A percentile compares a stretch with the other conserved stretches of the same genome.
Conservation (phyloP, 2,797 vertebrate genomes). For the Pangasius djambal region DNA sequence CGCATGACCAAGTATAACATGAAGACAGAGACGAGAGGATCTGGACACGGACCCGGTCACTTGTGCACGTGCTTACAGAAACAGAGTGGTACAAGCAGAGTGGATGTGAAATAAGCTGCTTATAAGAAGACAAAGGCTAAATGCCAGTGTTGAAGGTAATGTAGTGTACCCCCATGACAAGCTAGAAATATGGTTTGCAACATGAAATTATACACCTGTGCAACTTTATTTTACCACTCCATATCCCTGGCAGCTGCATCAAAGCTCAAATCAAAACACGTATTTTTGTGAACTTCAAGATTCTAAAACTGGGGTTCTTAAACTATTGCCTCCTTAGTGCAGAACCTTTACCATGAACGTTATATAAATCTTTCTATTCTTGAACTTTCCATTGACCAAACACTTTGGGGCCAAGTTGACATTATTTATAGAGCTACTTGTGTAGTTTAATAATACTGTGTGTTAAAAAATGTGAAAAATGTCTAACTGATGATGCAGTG, state of each 20-base stretch:
- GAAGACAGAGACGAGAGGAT: background rate
- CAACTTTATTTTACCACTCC: background rate
- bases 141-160: background rate
- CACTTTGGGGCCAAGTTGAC: background rate
- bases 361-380: background rate
- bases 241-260: background rate
- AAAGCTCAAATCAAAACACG: background rate
- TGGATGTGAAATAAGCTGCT: constrained; percentile 5
- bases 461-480: background rate
- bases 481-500: too few species aligned
- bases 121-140: background rate
- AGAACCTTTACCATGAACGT: background rate
- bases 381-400: background rate
- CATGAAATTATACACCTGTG: background rate
- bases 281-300: background rate
- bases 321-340: background rate
- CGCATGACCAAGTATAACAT: too few species aligned
- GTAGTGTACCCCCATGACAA: background rate
- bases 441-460: background rate
- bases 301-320: background rate
- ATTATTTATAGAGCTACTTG: background rate
- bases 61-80: background rate
- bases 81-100: background rate
- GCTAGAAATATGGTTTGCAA: background rate
- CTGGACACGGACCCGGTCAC: background rate